Base-by-base conservation (phyloP, 2,113 vertebrate species). In the Carettochelys insculpta region DNA sequence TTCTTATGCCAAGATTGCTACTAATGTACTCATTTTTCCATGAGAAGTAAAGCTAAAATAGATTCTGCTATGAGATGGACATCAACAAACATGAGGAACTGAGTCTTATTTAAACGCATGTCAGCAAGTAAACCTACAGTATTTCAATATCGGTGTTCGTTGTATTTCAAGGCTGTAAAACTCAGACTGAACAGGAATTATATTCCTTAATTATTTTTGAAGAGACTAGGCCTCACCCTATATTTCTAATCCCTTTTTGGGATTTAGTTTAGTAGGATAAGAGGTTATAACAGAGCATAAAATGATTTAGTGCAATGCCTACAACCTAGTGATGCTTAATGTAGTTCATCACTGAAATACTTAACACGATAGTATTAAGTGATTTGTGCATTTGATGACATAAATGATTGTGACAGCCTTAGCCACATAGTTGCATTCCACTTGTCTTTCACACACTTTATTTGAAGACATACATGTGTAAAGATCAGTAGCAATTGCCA, bases 401-500 rank as follows among this genome's bases (percentile, higher is more conserved):
- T 97, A 95, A 95, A 89, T 78, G 90, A 86, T 94, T 94, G 86
- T 92, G 94, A 92, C 89, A 97, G 88, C 17, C 89, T 95, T 85
- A 94, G 83, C 86, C 83, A 95, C 68, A 87, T 5, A 92, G 83
- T 76, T 92, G 29, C 80, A 95, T 96, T 92, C 80, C 20, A 58
- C 51, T 93, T 96, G 86, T 83, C 83, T 97, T 95, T 93, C 84
- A 96, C 87, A 86, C 82, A 87, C 54, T 96, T 94, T 90, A 90
- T 90, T 91, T 94, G 86, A 96, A 96, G 93, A 96, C 92, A 79
- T 95, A 77, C 85, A 92, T 88, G 89, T 92, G 81, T 90, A 96
- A 97, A 97, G 92, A 92, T 90, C 94, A 94, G 94, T 80, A 94
- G 80, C 92, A 94, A 86, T 76, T 96, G 95, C 91, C 89, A 95